Evolutionary conservation across 2,113 vertebrate genomes (phyloP), one percentile per base, ranked within the genome.

Genomic region (Electrona antarctica): DNA sequence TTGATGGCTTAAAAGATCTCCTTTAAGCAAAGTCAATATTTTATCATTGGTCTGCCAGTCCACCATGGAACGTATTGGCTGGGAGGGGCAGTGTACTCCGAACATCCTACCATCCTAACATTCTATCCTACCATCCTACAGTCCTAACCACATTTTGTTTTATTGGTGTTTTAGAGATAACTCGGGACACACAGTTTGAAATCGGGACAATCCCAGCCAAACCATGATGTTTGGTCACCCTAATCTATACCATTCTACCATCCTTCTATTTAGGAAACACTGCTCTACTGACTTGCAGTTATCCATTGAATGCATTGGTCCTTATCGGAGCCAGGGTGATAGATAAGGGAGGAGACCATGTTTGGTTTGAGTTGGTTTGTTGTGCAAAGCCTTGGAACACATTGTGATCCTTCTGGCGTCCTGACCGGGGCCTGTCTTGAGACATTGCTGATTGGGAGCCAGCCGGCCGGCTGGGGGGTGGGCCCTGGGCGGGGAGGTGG

Each of bases 1-100:
- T 90, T 76, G 64, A 64, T 74, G 68, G 83, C 82, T 89, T 85
- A 74, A 74, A 76, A 66, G 76, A 82, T 78, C 74, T 87, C 82
- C 74, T 73, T 28, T 54, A 85, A 78, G 69, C 60, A 77, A 78
- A 74, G 78, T 63, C 85, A 81, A 85, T 80, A 88, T 88, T 83
- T 76, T 51, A 83, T 77, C 80, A 6, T 60, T 67, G 4, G 14
- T 83, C 73, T 80, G 15, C 49, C 45, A 62, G 80, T 85, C 55
- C 77, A 49, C 50, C 3, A 57, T 70, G 64, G 79, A 78, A 60
- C 70, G 67, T 60, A 33, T 76, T 88, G n/a, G 10, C 41, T 67
- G 68, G 59, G 68, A 83, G 33, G 3, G 33, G 33, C 33, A 41
- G 33, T 41, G 33, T 41, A 41, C 3, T 41, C 33, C 33, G 3